phyloP scores from a whole-genome alignment of 1,140 invertebrate genomes.

The Sipha flava region DNA sequence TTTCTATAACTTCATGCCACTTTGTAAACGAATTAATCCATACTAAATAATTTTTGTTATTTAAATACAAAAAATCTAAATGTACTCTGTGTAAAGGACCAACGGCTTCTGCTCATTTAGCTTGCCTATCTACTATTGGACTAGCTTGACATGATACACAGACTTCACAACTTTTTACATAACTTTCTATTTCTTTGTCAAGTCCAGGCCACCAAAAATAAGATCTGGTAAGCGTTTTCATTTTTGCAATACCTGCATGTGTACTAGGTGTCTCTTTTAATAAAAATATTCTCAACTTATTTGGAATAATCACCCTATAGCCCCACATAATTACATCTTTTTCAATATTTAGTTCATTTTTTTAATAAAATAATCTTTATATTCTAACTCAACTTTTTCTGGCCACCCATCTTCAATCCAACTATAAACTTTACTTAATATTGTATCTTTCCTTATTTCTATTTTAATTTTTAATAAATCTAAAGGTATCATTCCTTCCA shows the following conservation, averaged over 20 bases:
- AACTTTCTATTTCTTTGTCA: slow-evolving; percentile 42
- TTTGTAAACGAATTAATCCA: slow-evolving; percentile 44
- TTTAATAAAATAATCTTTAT: too few relatives aligned
- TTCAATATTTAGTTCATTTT: background rate
- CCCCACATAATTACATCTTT: background rate
- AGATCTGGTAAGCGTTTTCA: slow-evolving; percentile 9
- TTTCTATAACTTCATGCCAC: slow-evolving; percentile 42
- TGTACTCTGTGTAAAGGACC: too few relatives aligned
- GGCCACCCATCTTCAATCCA: background rate
- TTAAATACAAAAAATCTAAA: too few relatives aligned
- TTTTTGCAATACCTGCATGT: slow-evolving; percentile 33
- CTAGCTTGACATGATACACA: background rate
- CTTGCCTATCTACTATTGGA: slow-evolving; percentile 35
- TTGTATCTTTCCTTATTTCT: background rate
- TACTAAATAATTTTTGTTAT: slow-evolving; percentile 40
- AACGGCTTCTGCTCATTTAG: too few relatives aligned
- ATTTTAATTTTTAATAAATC: background rate
- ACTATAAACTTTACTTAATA: background rate
- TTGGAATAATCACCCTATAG: slow-evolving; percentile 19
- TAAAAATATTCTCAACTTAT: background rate
- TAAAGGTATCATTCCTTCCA: background rate
- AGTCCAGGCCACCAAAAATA: slow-evolving; percentile 38
- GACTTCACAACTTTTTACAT: background rate
- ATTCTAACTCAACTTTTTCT: slow-evolving; percentile 19
- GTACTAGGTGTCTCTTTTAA: slow-evolving; percentile 2